Conservation (phyloP, 2,888 invertebrate species). For the Conistra vaccinii region DNA sequence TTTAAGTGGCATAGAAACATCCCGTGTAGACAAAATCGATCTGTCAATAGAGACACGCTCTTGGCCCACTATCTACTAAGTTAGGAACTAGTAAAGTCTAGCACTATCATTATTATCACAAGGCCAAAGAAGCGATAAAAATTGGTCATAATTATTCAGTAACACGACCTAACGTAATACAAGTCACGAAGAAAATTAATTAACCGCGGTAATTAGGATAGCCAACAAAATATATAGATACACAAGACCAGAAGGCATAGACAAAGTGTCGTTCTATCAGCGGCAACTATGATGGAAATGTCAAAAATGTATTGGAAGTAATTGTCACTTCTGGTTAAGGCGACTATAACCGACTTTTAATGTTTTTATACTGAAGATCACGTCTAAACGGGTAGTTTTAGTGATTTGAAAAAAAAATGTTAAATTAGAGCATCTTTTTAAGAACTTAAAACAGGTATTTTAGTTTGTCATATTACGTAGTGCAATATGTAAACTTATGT, state of each 20-base stretch:
- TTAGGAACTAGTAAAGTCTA: conserved; percentile 6
- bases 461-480: too few relatives aligned
- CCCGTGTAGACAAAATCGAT: not conserved
- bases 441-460: too few relatives aligned
- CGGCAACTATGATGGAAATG: too few relatives aligned
- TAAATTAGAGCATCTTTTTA: too few relatives aligned
- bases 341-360: too few relatives aligned
- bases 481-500: too few relatives aligned
- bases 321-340: too few relatives aligned
- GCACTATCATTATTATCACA: conserved; percentile 29
- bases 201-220: conserved; percentile 21
- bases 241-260: not conserved
- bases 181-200: conserved; percentile 45
- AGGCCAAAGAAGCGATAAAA: conserved; percentile 42
- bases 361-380: too few relatives aligned
- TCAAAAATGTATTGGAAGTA: not conserved
- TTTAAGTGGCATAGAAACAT: too few relatives aligned
- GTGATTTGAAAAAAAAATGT: too few relatives aligned
- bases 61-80: conserved; percentile 18
- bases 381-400: too few relatives aligned
- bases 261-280: too few relatives aligned
- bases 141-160: conserved; percentile 30
- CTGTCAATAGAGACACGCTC: not conserved
- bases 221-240: not conserved
- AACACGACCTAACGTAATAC: conserved; percentile 16